Evolutionary conservation across 2,113 vertebrate species (phyloP), one percentile per base, ranked within the genome.

Genomic region (Python bivittatus): DNA sequence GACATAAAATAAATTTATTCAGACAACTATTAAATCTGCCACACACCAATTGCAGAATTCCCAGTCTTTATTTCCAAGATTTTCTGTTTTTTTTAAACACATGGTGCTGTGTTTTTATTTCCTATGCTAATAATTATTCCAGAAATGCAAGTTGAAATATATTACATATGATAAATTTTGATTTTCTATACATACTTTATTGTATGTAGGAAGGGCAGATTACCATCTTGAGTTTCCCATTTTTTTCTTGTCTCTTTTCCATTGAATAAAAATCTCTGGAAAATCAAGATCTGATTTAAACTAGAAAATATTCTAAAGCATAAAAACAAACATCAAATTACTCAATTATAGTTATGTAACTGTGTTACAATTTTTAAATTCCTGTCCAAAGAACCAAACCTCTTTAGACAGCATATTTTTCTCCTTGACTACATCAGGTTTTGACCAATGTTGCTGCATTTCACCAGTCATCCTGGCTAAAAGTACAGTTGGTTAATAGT

Each of bases 311-410:
- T 84, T 61, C 68, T 57, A 89, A 54, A 10, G 9, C n/a, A 22
- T 57, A 15, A 91, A 79, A 92, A 52, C 85, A 92, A 64, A 64
- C 29, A 89, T 44, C 29, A 57, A n/a, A 88, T 57, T 92, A 83
- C 33, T 92, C 22, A 58, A 48, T 84, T 92, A 52, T 61, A 48
- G 23, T 11, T 33, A 12, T 64, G 64, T 61, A 89, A 84, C 54
- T 84, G 79, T 61, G 42, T 38, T 60, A 61, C 29, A 7, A 61
- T n/a, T 89, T 89, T n/a, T 84, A 61, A 83, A 88, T 79, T 92
- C 29, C 22, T 60, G 54, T 13, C 54, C 13, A 60, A 88, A 84
- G 23, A 83, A n/a, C 42, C 33, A 61, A 79, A 29, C 11, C 29
- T 22, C 27, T 86, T 64, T 5, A 64, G 52, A 7, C 22, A 23